Evolutionary conservation across 2,888 invertebrate species (phyloP).

Genomic region (Phorcus lineatus): DNA sequence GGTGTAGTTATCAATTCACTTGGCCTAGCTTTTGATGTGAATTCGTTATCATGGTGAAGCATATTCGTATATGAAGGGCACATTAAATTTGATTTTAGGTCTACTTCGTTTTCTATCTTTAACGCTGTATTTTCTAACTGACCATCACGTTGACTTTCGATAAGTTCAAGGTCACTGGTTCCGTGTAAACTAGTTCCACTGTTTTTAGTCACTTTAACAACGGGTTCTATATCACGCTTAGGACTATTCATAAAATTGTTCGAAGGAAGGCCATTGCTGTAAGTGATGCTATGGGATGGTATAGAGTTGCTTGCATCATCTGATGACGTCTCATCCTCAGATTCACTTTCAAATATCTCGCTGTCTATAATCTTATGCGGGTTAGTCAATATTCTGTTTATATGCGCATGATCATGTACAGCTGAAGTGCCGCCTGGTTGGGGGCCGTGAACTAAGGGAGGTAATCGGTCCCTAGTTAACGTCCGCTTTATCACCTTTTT

Average conservation of each 20-base stretch:
- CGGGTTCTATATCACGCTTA: neutral
- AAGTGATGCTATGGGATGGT: neutral
- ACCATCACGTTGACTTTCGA: neutral
- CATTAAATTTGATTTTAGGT: neutral
- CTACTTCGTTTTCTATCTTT: neutral
- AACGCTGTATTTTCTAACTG: neutral
- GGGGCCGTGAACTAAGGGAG: constrained; percentile 2
- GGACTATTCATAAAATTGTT: neutral
- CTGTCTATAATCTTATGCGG: neutral
- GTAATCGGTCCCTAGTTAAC: neutral
- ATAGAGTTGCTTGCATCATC: neutral
- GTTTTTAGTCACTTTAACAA: neutral
- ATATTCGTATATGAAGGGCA: neutral
- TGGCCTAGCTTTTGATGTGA: neutral
- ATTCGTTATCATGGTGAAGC: neutral
- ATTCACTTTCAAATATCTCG: neutral
- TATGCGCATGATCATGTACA: neutral
- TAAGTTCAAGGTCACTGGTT: too few species aligned
- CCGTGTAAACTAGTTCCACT: neutral
- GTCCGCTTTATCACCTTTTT: neutral
- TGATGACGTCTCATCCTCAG: neutral
- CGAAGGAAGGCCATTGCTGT: neutral
- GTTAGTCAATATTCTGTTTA: neutral
- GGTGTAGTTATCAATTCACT: neutral
- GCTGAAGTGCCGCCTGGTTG: constrained; percentile 1